A percentile compares a stretch with the other conserved stretches of the same genome.
phyloP scores from a whole-genome alignment of 2,797 vertebrate genomes.

The Pitangus sulphuratus region DNA sequence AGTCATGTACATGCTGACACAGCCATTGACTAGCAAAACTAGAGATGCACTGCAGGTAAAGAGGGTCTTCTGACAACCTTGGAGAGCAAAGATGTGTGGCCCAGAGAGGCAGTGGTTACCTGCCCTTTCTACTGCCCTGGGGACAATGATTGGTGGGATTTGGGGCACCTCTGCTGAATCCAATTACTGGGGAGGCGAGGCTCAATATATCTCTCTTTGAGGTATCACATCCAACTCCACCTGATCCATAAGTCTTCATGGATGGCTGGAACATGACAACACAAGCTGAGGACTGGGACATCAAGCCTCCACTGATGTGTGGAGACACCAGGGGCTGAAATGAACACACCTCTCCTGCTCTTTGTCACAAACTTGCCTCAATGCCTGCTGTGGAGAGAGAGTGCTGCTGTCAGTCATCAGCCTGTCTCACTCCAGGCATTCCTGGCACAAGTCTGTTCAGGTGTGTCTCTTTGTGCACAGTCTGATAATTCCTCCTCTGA shows the following conservation, averaged over 20 bases:
- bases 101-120: not conserved
- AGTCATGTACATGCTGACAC: rapidly evolving
- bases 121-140: not conserved
- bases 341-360: not conserved
- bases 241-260: not conserved
- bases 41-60: not conserved
- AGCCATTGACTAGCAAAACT: not conserved
- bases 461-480: not conserved
- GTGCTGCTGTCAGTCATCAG: not conserved
- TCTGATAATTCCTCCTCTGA: not conserved
- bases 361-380: rapidly evolving
- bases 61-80: not conserved
- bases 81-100: not conserved
- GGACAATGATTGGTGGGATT: not conserved
- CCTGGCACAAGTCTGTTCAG: slow-evolving; percentile 49
- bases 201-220: not conserved
- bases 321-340: not conserved
- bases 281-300: not conserved
- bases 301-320: rapidly evolving
- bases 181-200: rapidly evolving
- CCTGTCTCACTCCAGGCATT: not conserved
- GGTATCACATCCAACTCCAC: not conserved
- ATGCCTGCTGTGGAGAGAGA: rapidly evolving
- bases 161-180: not conserved
- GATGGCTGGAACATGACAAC: not conserved